Base-by-base conservation (phyloP, 2,888 invertebrate species). In the Agonopterix subpropinquella region DNA sequence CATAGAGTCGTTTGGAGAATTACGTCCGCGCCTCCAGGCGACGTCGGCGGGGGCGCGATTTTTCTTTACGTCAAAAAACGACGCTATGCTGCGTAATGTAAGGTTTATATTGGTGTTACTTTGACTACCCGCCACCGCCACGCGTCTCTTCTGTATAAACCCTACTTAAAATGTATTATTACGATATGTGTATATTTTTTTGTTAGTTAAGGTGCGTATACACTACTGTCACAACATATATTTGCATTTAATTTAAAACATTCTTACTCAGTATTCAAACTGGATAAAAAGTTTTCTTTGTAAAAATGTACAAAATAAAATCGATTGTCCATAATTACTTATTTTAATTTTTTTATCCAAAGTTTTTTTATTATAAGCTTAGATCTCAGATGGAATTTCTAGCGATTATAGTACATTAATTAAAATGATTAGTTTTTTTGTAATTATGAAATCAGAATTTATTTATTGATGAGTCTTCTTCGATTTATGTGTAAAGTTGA, bases 301-400 rank as follows among this genome's bases (percentile, higher is more conserved):
- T 86, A 86, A 75, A 87, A 86, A 85, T 86, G 86, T 86, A 86
- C 78, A 87, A 84, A 81, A 73, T 64, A 60, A 28, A 65, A 60
- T 46, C 62, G 68, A 68, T 70, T 78, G 72, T 77, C 75, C 70
- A 79, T 77, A 78, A 77, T 77, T 77, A 79, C 76, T 73, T 71
- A 79, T 76, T 73, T 72, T 83, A 77, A 82, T 80, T 80, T 47
- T 39, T 76, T 77, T 79, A 85, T 87, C 87, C 88, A 87, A 88
- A 88, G 87, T 85, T 86, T 67, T 28, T 28, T 76, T 83, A 82
- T 80, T 80, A 67, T 86, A 87, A 87, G 86, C 67, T 80, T 83
- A 87, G 88, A 88, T 87, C 88, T 88, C 88, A 87, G 72, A 77
- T 60, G 77, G 75, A 80, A 77, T 78, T 77, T 76, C 70, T 81